These are phyloP conservation scores for Eupelmus urozonus DNA, from an alignment of 2,888 invertebrate species.

Conservation along the genomic window DNA sequence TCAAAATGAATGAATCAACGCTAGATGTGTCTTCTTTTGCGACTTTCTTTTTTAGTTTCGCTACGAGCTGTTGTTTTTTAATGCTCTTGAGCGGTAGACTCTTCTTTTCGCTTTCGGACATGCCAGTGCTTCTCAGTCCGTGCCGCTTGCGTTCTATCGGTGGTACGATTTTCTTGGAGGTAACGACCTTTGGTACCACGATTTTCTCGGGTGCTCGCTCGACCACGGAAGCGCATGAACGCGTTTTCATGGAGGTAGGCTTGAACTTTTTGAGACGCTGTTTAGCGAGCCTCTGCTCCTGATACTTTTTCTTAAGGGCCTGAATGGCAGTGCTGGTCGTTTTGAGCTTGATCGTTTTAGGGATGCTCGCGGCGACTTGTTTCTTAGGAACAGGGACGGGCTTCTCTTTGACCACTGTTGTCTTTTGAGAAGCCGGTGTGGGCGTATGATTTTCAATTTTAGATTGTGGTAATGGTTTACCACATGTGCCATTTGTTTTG, in stretches of 20 bases:
- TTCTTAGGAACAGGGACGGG: constrained; percentile 67
- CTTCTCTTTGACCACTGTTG: constrained; percentile 70
- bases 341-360: constrained; percentile 67
- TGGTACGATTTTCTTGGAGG: constrained; percentile 65
- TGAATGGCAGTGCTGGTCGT: constrained; percentile 77
- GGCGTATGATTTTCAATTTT: constrained; percentile 24
- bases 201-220: constrained; percentile 57
- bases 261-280: constrained; percentile 73
- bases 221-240: constrained; percentile 71
- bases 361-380: constrained; percentile 59
- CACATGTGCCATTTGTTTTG: constrained; percentile 48
- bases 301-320: constrained; percentile 81
- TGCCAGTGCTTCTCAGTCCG: constrained; percentile 70
- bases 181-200: constrained; percentile 64
- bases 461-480: constrained; percentile 26
- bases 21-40: constrained; percentile 54
- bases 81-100: constrained; percentile 34
- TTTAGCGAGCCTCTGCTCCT: constrained; percentile 81
- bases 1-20: constrained; percentile 13
- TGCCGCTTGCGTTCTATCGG: constrained; percentile 63
- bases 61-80: constrained; percentile 24
- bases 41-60: constrained; percentile 55
- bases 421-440: constrained; percentile 64
- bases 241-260: constrained; percentile 77
- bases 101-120: constrained; percentile 38